Evolutionary conservation across 2,888 invertebrate species (phyloP).

Genomic region (Chorisops tibialis): DNA sequence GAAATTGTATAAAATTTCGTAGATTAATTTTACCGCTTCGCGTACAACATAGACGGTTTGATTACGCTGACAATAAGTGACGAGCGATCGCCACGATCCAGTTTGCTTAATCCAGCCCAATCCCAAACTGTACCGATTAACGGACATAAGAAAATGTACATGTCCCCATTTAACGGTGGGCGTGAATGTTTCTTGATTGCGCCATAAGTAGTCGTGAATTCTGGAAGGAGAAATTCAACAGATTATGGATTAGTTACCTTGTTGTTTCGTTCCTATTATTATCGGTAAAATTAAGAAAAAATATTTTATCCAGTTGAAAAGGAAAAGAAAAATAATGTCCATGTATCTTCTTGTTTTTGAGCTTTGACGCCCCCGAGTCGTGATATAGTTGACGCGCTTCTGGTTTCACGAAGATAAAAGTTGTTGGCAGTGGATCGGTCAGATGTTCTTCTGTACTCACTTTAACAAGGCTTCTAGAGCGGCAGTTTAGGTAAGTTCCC

Average conservation of each 20-base stretch:
- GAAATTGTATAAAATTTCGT: slow-evolving; percentile 58
- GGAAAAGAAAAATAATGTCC: too few species aligned
- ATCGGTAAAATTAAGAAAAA: not conserved
- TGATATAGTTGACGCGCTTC: too few species aligned
- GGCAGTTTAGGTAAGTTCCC: too few species aligned
- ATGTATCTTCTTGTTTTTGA: too few species aligned
- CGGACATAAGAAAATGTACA: slow-evolving; percentile 60
- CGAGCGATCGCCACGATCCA: slow-evolving; percentile 63
- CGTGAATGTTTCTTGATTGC: slow-evolving; percentile 45
- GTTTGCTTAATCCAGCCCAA: slow-evolving; percentile 62
- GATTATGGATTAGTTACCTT: too few species aligned
- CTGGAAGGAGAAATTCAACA: slow-evolving; percentile 36
- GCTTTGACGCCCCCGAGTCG: too few species aligned
- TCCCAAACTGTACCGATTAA: slow-evolving; percentile 63
- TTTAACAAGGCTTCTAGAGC: too few species aligned
- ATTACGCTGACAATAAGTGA: slow-evolving; percentile 61
- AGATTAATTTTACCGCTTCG: slow-evolving; percentile 64
- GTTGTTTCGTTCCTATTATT: not conserved
- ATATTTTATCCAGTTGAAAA: too few species aligned
- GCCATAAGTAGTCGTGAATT: slow-evolving; percentile 38
- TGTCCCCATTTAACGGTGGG: slow-evolving; percentile 67
- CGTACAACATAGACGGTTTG: slow-evolving; percentile 70
- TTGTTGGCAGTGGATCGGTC: too few species aligned
- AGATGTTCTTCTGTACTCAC: too few species aligned
- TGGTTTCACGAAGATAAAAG: too few species aligned